phyloP scores from a whole-genome alignment of 1,140 invertebrate genomes.

The Heliconius eleuchia region DNA sequence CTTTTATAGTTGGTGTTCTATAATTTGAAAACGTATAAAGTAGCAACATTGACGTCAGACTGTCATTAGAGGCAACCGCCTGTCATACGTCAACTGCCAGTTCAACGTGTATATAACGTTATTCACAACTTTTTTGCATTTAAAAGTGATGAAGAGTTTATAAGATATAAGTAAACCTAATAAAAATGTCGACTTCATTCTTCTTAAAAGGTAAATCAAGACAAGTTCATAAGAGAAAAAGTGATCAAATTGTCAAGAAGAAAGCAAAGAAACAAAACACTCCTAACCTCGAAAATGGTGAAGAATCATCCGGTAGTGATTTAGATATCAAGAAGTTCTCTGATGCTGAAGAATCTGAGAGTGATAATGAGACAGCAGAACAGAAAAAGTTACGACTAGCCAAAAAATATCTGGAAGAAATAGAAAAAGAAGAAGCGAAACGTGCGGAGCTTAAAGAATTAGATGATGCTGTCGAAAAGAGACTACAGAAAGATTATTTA shows the following conservation, averaged over 20 bases:
- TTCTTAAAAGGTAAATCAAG: constrained; percentile 83
- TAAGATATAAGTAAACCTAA: constrained; percentile 25
- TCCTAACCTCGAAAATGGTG: constrained; percentile 82
- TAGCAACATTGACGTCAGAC: neutral
- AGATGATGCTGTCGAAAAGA: constrained; percentile 85
- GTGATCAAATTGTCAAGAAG: constrained; percentile 64
- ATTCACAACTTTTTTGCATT: neutral
- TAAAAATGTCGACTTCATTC: constrained; percentile 81
- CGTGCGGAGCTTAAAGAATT: constrained; percentile 85
- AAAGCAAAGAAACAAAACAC: constrained; percentile 63
- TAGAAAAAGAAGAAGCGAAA: constrained; percentile 90
- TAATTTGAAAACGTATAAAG: neutral
- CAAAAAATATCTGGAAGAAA: constrained; percentile 93
- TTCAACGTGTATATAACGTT: constrained; percentile 28
- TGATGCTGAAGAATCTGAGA: constrained; percentile 83
- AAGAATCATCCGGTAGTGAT: constrained; percentile 78
- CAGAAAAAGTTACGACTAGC: constrained; percentile 94
- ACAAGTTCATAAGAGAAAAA: constrained; percentile 81
- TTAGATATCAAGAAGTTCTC: constrained; percentile 79
- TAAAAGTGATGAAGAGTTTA: neutral
- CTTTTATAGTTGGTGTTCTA: neutral
- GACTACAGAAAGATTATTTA: constrained; percentile 91
- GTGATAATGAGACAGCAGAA: constrained; percentile 91
- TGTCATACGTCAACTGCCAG: constrained; percentile 32
- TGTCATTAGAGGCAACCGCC: neutral